Percentiles rank a stretch among this genome's conserved stretches.
phyloP scores from a whole-genome alignment of 2,113 vertebrate genomes.

The Cololabis saira region DNA sequence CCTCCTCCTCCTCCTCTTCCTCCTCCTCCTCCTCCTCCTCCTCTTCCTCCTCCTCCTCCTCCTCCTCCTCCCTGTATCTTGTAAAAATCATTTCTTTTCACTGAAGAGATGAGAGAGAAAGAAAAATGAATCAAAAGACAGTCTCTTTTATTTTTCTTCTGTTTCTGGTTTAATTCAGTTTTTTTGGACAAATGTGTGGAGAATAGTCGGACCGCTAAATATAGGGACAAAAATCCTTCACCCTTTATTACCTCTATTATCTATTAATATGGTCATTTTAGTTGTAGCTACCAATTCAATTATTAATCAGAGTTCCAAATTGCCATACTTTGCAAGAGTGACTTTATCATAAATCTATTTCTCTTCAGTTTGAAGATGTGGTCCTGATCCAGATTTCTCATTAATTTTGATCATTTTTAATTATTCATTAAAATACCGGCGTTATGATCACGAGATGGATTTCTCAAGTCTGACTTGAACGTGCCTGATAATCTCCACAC shows the following conservation, averaged over 20 bases:
- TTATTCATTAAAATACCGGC: conserved; percentile 3
- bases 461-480: not conserved
- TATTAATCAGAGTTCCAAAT: not conserved
- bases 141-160: too few relatives aligned
- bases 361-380: not conserved
- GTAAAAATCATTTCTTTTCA: too few relatives aligned
- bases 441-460: not conserved
- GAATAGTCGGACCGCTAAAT: too few relatives aligned
- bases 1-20: too few relatives aligned
- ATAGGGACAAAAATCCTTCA: not conserved
- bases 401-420: not conserved
- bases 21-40: too few relatives aligned
- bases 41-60: too few relatives aligned
- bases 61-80: too few relatives aligned
- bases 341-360: not conserved
- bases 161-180: too few relatives aligned
- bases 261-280: not conserved
- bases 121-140: too few relatives aligned
- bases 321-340: not conserved
- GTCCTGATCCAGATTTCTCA: not conserved
- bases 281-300: not conserved
- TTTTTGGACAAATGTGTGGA: too few relatives aligned
- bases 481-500: not conserved
- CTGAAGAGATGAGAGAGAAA: too few relatives aligned
- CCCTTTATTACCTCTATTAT: not conserved